Evolutionary conservation across 1,140 invertebrate genomes (phyloP), one percentile per base, ranked within the genome.

Genomic region (Calliphora vicina): DNA sequence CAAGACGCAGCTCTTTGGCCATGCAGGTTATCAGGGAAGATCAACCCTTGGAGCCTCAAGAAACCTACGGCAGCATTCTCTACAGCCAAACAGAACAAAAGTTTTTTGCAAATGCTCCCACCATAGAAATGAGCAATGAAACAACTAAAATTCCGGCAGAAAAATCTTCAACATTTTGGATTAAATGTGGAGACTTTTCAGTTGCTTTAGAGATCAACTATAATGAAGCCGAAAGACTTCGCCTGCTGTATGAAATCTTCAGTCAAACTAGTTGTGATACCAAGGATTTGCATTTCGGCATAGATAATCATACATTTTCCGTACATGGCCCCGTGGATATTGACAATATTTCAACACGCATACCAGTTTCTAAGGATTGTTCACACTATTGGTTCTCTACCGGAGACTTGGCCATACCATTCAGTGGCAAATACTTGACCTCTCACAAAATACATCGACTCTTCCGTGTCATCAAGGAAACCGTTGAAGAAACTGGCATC

Each of bases 321-420:
- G 20, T 74, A 5, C 42, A 43, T 12, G 50, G 78, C 20, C 5
- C 20, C 0, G 12, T 1, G 9, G 3, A 29, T 6, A 17, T 9
- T 5, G 20, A 42, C 1, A 6, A 76, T 12, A 29, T 50, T 1
- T 80, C 82, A 0, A 26, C 80, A 17, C 42, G 12, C 12, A 43
- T 43, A 43, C 83, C 85, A 20, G 82, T 84, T 15, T 82, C 73
- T 0, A 85, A 87, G 80, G 87, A 83, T 17, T 84, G 84, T 84
- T 89, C 88, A 0, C 87, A 89, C n/a, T 89, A 89, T 61, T 89
- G 88, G 88, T 89, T 89, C 43, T 86, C 87, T 78, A 87, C 85
- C 45, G 88, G 88, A 1, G 88, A 89, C 82, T 61, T 89, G 42
- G 86, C 87, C 0, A 87, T 89, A 73, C 88, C 88, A 2, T 89